phyloP scores from a whole-genome alignment of 2,888 invertebrate genomes.

The Steromphala cineraria region DNA sequence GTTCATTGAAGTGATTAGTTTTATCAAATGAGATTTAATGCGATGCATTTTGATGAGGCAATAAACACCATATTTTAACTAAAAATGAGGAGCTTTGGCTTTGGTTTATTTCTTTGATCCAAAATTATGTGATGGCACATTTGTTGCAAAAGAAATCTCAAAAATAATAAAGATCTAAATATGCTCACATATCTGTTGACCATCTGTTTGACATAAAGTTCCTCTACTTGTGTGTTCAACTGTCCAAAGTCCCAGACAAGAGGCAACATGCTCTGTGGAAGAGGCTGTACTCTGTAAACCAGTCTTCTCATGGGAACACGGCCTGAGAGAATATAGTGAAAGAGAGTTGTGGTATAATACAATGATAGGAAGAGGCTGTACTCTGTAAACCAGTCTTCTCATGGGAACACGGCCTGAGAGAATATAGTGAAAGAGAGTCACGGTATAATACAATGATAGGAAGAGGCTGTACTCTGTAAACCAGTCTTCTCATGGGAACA shows the following conservation, averaged over 20 bases:
- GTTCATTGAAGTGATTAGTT: not conserved
- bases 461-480: conserved; percentile 71
- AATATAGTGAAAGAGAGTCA: too few species aligned
- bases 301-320: conserved; percentile 70
- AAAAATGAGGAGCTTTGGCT: too few species aligned
- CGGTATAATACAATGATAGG: conserved; percentile 35
- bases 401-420: conserved; percentile 64
- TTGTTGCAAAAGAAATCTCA: too few species aligned
- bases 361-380: conserved; percentile 64
- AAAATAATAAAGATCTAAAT: too few species aligned
- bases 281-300: conserved; percentile 71
- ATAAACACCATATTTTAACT: too few species aligned
- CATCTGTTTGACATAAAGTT: conserved; percentile 69
- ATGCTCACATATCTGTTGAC: conserved; percentile 58
- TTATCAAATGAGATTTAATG: too few species aligned
- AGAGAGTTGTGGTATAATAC: not conserved
- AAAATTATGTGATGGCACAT: too few species aligned
- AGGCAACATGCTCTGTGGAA: conserved; percentile 71
- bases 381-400: conserved; percentile 71
- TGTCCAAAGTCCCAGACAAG: conserved; percentile 74
- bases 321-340: conserved; percentile 37
- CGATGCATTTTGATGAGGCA: not conserved
- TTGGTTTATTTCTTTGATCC: too few species aligned
- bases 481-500: conserved; percentile 70
- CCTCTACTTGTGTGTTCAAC: conserved; percentile 60